phyloP scores from a whole-genome alignment of 2,113 vertebrate species.

The Sinosuthora webbiana region DNA sequence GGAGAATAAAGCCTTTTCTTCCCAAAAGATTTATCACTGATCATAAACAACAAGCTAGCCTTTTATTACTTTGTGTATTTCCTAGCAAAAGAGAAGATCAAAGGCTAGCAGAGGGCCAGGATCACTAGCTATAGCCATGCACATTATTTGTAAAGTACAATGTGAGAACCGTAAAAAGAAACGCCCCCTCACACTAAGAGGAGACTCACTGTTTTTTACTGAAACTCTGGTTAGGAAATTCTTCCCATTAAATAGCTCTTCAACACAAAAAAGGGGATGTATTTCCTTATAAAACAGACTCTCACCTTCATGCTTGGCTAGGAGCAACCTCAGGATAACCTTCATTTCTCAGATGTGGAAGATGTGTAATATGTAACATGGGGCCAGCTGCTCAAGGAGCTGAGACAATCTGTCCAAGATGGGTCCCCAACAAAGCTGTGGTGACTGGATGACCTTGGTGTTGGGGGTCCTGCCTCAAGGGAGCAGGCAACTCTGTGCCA shows the following conservation, averaged over 20 bases:
- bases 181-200: not conserved
- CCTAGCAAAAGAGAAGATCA: not conserved
- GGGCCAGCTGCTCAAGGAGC: not conserved
- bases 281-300: not conserved
- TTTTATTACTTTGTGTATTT: not conserved
- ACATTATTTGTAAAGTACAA: not conserved
- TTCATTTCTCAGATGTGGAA: not conserved
- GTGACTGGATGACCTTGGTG: too few species aligned
- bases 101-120: not conserved
- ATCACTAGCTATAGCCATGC: not conserved
- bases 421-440: accelerated
- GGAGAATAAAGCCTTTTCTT: not conserved
- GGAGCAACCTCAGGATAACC: not conserved
- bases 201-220: not conserved
- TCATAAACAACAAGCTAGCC: not conserved
- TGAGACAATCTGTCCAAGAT: not conserved
- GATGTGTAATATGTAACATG: not conserved
- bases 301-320: accelerated
- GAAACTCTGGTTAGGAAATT: not conserved
- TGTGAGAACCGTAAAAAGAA: not conserved
- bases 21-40: not conserved
- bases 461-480: not conserved
- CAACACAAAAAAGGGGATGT: not conserved
- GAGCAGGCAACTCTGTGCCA: not conserved
- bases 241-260: not conserved